Evolutionary conservation across 2,113 vertebrate species (phyloP), one percentile per base, ranked within the genome.

Genomic region (Microtus ochrogaster): DNA sequence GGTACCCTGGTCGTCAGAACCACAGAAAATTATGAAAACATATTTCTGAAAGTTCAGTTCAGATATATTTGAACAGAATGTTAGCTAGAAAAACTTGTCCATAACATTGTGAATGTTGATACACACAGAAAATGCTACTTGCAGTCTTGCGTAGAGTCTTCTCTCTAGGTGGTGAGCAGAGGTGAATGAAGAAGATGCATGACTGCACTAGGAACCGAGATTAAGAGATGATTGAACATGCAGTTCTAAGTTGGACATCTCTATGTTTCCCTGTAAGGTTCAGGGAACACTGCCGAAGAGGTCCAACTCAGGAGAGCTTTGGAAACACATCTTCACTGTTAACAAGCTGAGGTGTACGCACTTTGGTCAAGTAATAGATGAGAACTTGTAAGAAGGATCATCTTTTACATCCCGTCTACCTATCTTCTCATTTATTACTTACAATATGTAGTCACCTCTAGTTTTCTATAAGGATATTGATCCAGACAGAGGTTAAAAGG

Each of bases 271-370:
- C 82, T 66, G 26, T 30, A 44, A 66, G 61, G 28, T 33, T 47
- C 41, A 19, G 17, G 9, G 28, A 85, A 41, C 83, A 36, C 10
- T 47, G 16, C 61, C 7, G 8, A 52, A 52, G 17, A 52, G 44
- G 47, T 74, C 30, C 77, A 61, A 92, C 61, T 94, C 65, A 88
- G 26, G 92, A 96, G 33, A 28, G 44, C 39, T 83, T 92, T 72
- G 82, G 39, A 55, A 78, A 68, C 47, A 28, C 7, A 44, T 65
- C 68, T 73, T 39, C 47, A 33, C 70, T 84, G 49, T 61, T 89
- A 52, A 63, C 47, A 68, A 86, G 76, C 90, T 81, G 44, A 41
- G 44, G 61, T 61, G 39, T 14, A 21, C 68, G 55, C 26, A n/a
- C n/a, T n/a, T 90, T 28, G 24, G 26, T 68, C n/a, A 87, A 82